A percentile compares a stretch with the other conserved stretches of the same genome.
Evolutionary conservation across 92 coral and sea anemone genomes (phyloP).

Genomic region (Siderastrea siderea): DNA sequence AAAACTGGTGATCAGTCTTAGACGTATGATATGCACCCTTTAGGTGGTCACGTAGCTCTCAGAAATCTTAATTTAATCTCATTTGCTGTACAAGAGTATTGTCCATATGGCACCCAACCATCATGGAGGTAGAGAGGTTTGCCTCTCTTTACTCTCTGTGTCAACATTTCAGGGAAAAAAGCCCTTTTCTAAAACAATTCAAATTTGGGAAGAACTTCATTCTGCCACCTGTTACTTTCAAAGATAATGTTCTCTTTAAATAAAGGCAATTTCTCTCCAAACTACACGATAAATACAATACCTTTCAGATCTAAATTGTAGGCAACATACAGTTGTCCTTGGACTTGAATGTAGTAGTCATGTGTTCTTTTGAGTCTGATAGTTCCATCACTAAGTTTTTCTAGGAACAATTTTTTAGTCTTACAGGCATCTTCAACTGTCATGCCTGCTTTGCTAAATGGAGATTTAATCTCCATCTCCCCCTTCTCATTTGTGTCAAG

Average conservation of each 20-base stretch:
- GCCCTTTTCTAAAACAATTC: constrained; percentile 56
- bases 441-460: too few species aligned
- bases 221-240: constrained; percentile 40
- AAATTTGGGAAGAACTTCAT: constrained; percentile 47
- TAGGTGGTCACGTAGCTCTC: too few species aligned
- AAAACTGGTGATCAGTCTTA: too few species aligned
- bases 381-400: neutral
- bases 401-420: neutral
- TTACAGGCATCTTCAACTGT: constrained; percentile 4
- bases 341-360: constrained; percentile 26
- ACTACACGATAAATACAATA: constrained; percentile 21
- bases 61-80: neutral
- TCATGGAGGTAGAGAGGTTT: constrained; percentile 34
- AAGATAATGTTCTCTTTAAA: constrained; percentile 35
- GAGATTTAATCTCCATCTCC: too few species aligned
- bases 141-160: constrained; percentile 59
- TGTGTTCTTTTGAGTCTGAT: too few species aligned
- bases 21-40: too few species aligned
- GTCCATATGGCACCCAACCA: too few species aligned
- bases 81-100: too few species aligned
- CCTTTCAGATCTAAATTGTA: constrained; percentile 19
- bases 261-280: constrained; percentile 33
- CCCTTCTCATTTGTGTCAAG: too few species aligned
- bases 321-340: constrained; percentile 22
- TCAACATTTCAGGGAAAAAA: constrained; percentile 61